phyloP scores from a whole-genome alignment of 2,888 invertebrate species.

The Dryocosmus kuriphilus region DNA sequence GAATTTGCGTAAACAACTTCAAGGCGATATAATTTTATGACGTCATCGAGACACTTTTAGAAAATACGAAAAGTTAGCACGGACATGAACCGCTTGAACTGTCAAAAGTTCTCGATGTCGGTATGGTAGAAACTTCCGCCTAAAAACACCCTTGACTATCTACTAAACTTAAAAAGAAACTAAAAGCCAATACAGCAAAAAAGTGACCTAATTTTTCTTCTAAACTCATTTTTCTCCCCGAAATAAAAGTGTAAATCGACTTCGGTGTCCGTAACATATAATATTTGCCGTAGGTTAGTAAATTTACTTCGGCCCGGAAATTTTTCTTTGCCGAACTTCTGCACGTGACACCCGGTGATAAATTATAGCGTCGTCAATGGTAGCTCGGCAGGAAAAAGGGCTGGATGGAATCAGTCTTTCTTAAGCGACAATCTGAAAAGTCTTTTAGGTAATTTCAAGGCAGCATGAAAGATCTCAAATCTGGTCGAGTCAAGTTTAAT shows the following conservation, averaged over 20 bases:
- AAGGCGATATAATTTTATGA: too few relatives aligned
- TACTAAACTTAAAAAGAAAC: neutral
- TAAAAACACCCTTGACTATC: too few relatives aligned
- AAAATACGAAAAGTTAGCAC: too few relatives aligned
- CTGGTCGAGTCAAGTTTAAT: neutral
- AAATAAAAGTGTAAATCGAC: neutral
- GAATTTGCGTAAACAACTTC: too few relatives aligned
- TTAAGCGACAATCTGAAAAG: neutral
- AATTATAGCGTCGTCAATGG: conserved; percentile 10
- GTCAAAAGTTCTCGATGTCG: too few relatives aligned
- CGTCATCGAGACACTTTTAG: too few relatives aligned
- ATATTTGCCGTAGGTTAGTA: conserved; percentile 27
- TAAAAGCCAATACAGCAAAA: neutral
- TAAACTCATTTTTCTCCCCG: neutral
- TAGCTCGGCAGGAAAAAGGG: neutral
- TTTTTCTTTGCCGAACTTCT: conserved; percentile 32
- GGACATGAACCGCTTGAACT: too few relatives aligned
- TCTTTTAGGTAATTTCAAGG: neutral
- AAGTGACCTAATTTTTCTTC: neutral
- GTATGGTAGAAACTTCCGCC: too few relatives aligned
- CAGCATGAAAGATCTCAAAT: neutral
- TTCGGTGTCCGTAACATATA: conserved; percentile 18
- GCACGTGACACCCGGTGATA: conserved; percentile 22
- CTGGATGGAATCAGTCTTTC: conserved; percentile 3
- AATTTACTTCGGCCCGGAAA: conserved; percentile 17